Evolutionary conservation across 2,113 vertebrate species (phyloP).

Genomic region (Aegithalos caudatus): DNA sequence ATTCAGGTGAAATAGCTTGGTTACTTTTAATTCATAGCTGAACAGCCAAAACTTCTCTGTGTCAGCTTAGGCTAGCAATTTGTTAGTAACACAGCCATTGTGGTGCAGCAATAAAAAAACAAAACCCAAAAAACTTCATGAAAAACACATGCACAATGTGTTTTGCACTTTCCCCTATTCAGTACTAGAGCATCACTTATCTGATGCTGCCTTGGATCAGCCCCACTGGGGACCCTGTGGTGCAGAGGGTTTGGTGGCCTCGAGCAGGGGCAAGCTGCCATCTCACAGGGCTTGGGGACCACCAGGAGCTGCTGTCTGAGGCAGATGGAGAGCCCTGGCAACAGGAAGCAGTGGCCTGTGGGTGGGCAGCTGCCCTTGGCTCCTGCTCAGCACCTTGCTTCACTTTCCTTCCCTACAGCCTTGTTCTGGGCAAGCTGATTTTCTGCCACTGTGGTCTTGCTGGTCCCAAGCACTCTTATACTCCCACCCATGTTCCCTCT

Average conservation of each 20-base stretch:
- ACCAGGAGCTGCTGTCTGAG: not conserved
- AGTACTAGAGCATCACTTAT: not conserved
- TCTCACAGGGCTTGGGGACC: not conserved
- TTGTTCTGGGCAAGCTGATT: not conserved
- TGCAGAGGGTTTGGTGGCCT: not conserved
- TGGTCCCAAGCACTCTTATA: not conserved
- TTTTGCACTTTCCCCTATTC: not conserved
- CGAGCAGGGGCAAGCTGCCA: not conserved
- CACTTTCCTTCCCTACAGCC: not conserved
- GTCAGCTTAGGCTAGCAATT: not conserved
- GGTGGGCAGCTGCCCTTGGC: not conserved
- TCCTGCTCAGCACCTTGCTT: not conserved
- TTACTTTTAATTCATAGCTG: not conserved
- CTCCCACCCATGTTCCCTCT: not conserved
- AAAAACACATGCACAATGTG: not conserved
- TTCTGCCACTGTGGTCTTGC: rapidly evolving
- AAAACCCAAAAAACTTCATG: not conserved
- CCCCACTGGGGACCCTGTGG: rapidly evolving
- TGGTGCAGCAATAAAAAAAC: not conserved
- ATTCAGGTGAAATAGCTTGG: not conserved
- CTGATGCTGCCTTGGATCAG: not conserved
- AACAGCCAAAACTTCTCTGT: not conserved
- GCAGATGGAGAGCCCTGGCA: not conserved
- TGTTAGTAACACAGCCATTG: not conserved
- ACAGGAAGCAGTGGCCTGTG: not conserved